Conservation (phyloP, 2,888 invertebrate species). For the Plebejus melissa region DNA sequence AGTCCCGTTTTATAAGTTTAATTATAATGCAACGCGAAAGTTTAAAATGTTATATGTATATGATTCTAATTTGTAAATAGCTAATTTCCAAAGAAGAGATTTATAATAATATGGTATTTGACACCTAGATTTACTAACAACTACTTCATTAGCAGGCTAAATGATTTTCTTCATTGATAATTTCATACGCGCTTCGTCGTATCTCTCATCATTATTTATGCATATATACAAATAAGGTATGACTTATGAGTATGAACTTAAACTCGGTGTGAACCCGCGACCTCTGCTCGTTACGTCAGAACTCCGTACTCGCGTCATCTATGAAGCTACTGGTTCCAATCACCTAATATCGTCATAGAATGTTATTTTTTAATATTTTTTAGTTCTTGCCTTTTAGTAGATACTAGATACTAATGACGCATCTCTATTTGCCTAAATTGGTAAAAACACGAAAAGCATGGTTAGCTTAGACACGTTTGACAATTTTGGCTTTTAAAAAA, state of each 20-base stretch:
- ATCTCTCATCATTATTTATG: neutral
- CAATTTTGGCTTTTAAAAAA: too few relatives aligned
- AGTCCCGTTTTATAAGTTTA: too few relatives aligned
- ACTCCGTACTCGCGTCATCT: constrained; percentile 1
- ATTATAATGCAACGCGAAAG: too few relatives aligned
- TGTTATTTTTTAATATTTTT: neutral
- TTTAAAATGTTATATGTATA: too few relatives aligned
- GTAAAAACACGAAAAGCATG: neutral
- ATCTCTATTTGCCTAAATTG: neutral
- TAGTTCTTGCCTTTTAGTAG: too few relatives aligned
- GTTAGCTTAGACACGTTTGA: too few relatives aligned
- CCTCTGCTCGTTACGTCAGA: neutral
- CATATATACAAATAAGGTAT: neutral
- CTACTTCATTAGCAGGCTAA: neutral
- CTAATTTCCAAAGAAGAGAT: neutral
- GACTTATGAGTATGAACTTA: neutral
- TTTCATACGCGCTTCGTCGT: neutral
- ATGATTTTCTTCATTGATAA: neutral
- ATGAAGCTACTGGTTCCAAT: neutral
- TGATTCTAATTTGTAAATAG: neutral
- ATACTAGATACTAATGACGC: neutral
- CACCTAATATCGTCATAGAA: neutral
- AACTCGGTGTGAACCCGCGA: neutral
- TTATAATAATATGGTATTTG: neutral
- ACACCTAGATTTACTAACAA: neutral